Conservation (phyloP, 2,888 invertebrate genomes). For the Tachina grossa region DNA sequence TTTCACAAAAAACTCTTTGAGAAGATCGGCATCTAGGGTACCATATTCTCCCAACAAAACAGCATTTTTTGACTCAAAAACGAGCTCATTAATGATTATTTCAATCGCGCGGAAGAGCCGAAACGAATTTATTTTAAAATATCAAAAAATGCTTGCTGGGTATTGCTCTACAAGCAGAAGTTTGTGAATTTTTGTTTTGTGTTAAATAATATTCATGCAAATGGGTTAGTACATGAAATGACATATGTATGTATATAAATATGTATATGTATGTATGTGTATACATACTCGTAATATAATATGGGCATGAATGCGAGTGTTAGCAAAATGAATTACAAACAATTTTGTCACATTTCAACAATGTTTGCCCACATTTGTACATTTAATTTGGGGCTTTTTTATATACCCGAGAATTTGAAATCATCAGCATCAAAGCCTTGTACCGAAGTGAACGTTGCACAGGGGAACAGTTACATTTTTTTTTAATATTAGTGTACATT, state of each 20-base stretch:
- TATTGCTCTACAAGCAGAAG: not conserved
- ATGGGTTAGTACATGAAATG: not conserved
- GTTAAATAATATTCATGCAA: not conserved
- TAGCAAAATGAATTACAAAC: conserved; percentile 58
- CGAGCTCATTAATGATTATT: too few species aligned
- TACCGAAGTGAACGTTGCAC: not conserved
- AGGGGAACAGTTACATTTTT: not conserved
- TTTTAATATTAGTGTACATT: too few species aligned
- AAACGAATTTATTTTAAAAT: too few species aligned
- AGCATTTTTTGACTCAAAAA: too few species aligned
- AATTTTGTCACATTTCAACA: conserved; percentile 67
- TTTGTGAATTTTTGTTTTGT: conserved; percentile 15
- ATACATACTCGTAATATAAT: not conserved
- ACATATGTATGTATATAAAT: not conserved
- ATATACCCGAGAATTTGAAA: conserved; percentile 1
- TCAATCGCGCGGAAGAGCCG: too few species aligned
- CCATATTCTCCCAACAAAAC: too few species aligned
- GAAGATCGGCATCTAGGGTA: too few species aligned
- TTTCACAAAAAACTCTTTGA: too few species aligned
- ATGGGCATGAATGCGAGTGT: conserved; percentile 22
- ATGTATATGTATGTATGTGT: too few species aligned
- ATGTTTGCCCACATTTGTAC: conserved; percentile 55
- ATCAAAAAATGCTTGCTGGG: too few species aligned
- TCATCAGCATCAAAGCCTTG: conserved; percentile 3
- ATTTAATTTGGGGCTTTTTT: conserved; percentile 15